Evolutionary conservation across 2,888 invertebrate species (phyloP).

Genomic region (Ceriagrion tenellum): DNA sequence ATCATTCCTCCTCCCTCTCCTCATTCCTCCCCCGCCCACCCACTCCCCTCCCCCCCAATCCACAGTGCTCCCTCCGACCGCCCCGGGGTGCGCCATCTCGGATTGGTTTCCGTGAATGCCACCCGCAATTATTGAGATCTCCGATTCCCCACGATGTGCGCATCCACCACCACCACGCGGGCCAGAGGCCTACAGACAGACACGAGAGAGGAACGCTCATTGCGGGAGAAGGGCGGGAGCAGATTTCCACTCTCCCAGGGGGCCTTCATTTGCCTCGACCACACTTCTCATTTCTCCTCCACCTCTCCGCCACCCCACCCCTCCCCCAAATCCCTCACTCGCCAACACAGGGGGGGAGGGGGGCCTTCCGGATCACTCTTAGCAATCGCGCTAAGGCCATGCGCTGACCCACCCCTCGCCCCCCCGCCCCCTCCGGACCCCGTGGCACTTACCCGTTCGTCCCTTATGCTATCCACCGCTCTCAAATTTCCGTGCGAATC

Average conservation of each 20-base stretch:
- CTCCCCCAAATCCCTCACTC: background rate
- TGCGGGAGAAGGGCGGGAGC: background rate
- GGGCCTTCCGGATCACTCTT: slow-evolving; percentile 11
- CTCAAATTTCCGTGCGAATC: background rate
- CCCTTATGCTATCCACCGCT: background rate
- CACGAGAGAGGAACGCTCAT: background rate
- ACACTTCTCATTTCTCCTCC: slow-evolving; percentile 56
- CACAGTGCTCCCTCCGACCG: background rate
- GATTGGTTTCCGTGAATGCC: slow-evolving; percentile 63
- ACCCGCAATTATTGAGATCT: slow-evolving; percentile 45
- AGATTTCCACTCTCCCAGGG: slow-evolving; percentile 41
- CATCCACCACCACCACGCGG: background rate
- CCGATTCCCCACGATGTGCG: slow-evolving; percentile 30
- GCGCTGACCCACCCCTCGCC: background rate
- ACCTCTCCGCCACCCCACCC: background rate
- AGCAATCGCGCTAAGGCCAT: background rate
- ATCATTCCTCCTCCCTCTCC: background rate
- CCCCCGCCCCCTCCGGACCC: background rate
- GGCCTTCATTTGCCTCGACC: slow-evolving; percentile 42
- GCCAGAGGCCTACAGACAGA: background rate
- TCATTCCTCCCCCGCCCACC: background rate
- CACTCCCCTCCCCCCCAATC: background rate
- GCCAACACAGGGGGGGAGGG: too few relatives aligned
- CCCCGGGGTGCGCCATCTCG: slow-evolving; percentile 37
- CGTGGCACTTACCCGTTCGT: background rate